These are phyloP conservation scores for Calonectris borealis DNA, from an alignment of 2,113 vertebrate species.

Conservation along the genomic window DNA sequence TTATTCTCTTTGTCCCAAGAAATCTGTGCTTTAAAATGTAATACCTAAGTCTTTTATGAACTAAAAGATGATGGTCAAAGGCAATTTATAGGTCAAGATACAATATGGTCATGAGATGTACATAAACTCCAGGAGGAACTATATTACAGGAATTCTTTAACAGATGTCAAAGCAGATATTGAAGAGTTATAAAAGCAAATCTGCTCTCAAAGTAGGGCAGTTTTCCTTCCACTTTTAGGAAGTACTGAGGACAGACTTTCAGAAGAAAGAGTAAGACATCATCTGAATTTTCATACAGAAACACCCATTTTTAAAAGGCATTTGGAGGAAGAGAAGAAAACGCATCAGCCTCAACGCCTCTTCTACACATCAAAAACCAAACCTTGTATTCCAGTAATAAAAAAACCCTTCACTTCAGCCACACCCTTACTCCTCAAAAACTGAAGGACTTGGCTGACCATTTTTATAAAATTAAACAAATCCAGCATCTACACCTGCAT, in stretches of 20 bases:
- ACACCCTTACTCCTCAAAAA: not conserved
- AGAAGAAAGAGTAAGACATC: not conserved
- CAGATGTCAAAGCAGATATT: not conserved
- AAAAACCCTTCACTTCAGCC: not conserved
- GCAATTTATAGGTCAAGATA: not conserved
- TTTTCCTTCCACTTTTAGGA: not conserved
- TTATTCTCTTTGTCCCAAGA: not conserved
- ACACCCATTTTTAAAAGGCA: not conserved
- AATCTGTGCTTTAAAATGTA: not conserved
- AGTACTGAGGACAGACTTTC: not conserved
- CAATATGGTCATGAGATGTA: not conserved
- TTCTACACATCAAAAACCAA: not conserved
- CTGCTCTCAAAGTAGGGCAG: not conserved
- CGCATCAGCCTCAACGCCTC: not conserved
- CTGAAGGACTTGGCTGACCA: not conserved
- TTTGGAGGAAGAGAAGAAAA: not conserved
- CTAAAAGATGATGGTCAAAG: not conserved
- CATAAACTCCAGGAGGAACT: not conserved
- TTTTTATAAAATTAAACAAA: not conserved
- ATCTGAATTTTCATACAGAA: not conserved
- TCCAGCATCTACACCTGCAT: not conserved
- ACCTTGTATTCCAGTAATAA: not conserved
- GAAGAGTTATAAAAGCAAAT: not conserved
- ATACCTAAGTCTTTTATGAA: not conserved
- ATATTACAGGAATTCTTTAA: not conserved